These are phyloP conservation scores for Caenorhabditis wallacei DNA, from an alignment of 2,888 invertebrate genomes.

Conservation along the genomic window DNA sequence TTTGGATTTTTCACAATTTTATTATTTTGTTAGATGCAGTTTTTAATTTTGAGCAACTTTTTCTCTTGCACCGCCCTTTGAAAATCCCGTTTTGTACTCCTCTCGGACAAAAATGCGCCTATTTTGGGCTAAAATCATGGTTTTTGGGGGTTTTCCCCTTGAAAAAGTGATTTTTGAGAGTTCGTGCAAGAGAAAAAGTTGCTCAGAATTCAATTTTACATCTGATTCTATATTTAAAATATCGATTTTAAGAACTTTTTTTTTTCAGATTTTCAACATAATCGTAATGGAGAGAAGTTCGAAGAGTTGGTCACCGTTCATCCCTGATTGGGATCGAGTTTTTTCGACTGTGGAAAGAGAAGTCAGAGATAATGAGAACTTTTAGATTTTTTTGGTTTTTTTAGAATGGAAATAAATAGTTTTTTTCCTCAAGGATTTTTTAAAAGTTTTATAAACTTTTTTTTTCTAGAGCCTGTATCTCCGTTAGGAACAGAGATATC, in stretches of 20 bases:
- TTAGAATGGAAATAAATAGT: constrained; percentile 1
- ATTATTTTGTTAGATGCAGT: neutral
- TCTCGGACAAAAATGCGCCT: neutral
- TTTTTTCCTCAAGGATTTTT: no score
- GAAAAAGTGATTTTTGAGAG: neutral
- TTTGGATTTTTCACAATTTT: neutral
- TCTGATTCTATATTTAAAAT: neutral
- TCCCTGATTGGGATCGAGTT: constrained; percentile 53
- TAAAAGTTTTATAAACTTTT: no score
- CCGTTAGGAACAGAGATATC: no score
- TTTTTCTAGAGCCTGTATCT: no score
- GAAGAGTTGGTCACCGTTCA: constrained; percentile 54
- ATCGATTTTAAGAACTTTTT: neutral
- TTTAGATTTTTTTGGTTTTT: constrained; percentile 22
- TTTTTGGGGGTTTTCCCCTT: neutral
- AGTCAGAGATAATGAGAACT: constrained; percentile 44
- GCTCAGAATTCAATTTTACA: neutral
- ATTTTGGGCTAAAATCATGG: neutral
- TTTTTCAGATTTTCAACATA: constrained; percentile 60
- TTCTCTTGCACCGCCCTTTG: no score
- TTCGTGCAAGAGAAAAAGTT: neutral
- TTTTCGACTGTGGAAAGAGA: constrained; percentile 57
- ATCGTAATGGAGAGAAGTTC: constrained; percentile 50
- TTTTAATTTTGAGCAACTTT: neutral
- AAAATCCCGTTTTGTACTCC: no score